phyloP scores from a whole-genome alignment of 2,113 vertebrate species.

The Panurus biarmicus region DNA sequence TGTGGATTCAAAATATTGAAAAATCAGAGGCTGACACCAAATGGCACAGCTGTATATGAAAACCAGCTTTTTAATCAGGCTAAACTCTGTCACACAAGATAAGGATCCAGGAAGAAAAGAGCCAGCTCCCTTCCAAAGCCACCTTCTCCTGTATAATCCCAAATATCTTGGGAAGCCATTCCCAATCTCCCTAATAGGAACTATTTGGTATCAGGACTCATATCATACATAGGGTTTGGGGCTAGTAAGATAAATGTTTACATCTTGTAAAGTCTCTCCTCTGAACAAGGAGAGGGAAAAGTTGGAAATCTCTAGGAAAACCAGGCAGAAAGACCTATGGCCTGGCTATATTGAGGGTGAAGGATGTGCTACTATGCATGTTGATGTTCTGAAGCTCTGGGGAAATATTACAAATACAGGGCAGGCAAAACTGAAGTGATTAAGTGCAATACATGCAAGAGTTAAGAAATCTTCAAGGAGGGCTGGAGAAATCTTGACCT shows the following conservation, averaged over 20 bases:
- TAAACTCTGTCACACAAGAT: background rate
- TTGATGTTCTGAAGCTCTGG: background rate
- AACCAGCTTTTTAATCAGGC: background rate
- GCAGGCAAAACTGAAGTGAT: background rate
- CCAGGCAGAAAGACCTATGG: background rate
- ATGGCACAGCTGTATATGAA: background rate
- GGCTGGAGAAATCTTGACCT: background rate
- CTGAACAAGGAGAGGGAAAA: background rate
- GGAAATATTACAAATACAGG: background rate
- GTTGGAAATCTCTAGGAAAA: background rate
- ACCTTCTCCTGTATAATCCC: background rate
- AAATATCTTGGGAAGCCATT: background rate
- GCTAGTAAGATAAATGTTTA: background rate
- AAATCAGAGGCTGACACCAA: background rate
- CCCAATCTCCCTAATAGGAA: background rate
- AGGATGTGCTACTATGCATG: accelerated
- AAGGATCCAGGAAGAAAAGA: background rate
- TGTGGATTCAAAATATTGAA: background rate
- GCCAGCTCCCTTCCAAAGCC: background rate
- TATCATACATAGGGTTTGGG: background rate
- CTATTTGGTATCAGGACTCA: background rate
- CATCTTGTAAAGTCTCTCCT: background rate
- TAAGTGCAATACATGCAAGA: background rate
- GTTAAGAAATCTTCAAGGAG: background rate
- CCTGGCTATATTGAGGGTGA: background rate